Percentiles rank a stretch among this genome's conserved stretches.
phyloP scores from a whole-genome alignment of 2,888 invertebrate species.

The Ectemnius cavifrons region DNA sequence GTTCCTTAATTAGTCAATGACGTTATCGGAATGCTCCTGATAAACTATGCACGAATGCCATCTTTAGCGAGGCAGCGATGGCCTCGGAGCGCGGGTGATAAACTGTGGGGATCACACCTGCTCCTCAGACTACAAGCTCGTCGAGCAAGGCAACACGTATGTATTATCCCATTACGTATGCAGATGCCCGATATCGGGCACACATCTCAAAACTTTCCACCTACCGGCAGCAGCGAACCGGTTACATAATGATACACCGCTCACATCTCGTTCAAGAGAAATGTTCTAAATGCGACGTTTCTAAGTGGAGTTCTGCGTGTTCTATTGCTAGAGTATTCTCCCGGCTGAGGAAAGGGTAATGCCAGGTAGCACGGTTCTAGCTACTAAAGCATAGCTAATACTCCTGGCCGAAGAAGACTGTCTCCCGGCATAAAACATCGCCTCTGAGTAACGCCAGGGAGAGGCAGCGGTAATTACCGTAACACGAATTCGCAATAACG shows the following conservation, averaged over 20 bases:
- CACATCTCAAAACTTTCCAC: constrained; percentile 11
- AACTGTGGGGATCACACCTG: constrained; percentile 19
- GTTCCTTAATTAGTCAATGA: constrained; percentile 11
- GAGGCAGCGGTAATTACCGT: not conserved
- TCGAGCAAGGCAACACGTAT: constrained; percentile 25
- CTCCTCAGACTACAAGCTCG: not conserved
- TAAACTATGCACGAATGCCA: not conserved
- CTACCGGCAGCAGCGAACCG: constrained; percentile 22
- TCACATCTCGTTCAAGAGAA: not conserved
- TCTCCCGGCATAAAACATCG: too few relatives aligned
- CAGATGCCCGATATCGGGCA: constrained; percentile 18
- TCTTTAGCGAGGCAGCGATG: not conserved
- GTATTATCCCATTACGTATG: constrained; percentile 37
- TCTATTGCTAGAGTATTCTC: not conserved
- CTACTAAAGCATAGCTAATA: too few relatives aligned
- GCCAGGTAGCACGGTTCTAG: too few relatives aligned
- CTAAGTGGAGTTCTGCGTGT: not conserved
- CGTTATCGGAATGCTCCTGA: constrained; percentile 31
- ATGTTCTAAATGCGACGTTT: not conserved
- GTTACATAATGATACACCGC: constrained; percentile 19
- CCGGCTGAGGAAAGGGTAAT: too few relatives aligned
- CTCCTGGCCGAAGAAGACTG: too few relatives aligned
- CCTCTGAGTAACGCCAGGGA: not conserved
- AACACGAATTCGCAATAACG: not conserved
- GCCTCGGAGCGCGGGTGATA: constrained; percentile 11